Percentiles rank a stretch among this genome's conserved stretches.
Conservation (phyloP, 1,140 invertebrate genomes). For the Drosophila takahashii region DNA sequence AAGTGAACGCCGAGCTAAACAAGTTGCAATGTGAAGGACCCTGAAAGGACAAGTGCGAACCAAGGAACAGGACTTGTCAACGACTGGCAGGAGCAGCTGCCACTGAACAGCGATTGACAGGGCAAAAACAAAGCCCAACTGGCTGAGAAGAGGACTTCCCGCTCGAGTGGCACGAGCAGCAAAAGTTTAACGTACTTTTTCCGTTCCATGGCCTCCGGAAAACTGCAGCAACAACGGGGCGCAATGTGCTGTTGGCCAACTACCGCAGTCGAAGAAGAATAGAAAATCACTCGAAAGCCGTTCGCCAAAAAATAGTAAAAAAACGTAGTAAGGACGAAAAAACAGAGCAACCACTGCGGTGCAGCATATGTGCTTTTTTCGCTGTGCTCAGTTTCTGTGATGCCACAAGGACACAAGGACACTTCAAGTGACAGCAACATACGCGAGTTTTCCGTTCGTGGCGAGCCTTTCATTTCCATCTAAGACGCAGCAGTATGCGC, state of each 20-base stretch:
- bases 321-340: conserved; percentile 1
- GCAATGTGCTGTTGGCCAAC: conserved; percentile 64
- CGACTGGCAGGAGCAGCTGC: conserved; percentile 43
- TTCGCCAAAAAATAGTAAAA: conserved; percentile 15
- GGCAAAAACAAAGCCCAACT: conserved; percentile 65
- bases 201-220: conserved; percentile 13
- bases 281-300: conserved; percentile 42
- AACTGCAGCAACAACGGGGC: conserved; percentile 42
- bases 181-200: conserved; percentile 41
- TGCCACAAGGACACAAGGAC: conserved; percentile 74
- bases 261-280: conserved; percentile 44
- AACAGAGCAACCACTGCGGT: conserved; percentile 35
- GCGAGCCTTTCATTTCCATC: conserved; percentile 42
- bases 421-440: conserved; percentile 73
- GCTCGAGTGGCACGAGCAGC: conserved; percentile 59
- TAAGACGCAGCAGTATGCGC: conserved; percentile 65
- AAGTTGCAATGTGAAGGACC: conserved; percentile 81
- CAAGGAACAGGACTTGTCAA: conserved; percentile 52
- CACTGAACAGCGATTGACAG: conserved; percentile 73
- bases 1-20: conserved; percentile 69
- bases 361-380: conserved; percentile 66
- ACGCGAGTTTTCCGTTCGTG: conserved; percentile 54
- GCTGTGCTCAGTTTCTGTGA: conserved; percentile 54
- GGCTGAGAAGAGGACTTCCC: conserved; percentile 22
- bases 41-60: conserved; percentile 66